These are phyloP conservation scores for Heteronetta atricapilla DNA, from an alignment of 2,113 vertebrate genomes.

Conservation along the genomic window DNA sequence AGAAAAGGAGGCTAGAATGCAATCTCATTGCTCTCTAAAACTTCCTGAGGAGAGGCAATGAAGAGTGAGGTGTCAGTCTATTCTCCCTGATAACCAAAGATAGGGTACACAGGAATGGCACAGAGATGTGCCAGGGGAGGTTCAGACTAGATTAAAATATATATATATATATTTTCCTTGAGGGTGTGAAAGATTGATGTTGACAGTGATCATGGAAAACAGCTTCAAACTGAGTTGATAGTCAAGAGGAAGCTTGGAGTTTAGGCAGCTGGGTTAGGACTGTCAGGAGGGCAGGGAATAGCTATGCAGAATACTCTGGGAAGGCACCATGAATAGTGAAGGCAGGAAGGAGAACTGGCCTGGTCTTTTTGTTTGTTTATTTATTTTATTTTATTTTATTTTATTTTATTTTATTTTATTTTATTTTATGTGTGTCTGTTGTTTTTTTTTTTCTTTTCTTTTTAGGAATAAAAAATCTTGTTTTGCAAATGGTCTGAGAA, in stretches of 20 bases:
- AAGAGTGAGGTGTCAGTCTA: no score
- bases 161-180: no score
- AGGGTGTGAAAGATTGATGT: background rate
- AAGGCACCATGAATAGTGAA: background rate
- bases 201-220: background rate
- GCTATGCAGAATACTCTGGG: fast-evolving
- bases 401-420: no score
- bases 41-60: no score
- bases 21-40: no score
- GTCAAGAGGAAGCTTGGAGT: background rate
- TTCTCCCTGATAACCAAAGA: no score
- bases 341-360: fast-evolving
- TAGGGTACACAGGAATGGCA: no score
- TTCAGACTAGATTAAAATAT: no score
- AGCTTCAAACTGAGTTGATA: background rate
- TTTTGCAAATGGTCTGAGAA: background rate
- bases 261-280: background rate
- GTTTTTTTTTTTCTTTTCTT: background rate
- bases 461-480: background rate
- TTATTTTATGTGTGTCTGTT: no score
- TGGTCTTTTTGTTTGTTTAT: background rate
- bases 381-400: no score
- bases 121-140: no score
- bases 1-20: no score
- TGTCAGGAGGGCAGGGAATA: background rate